Base-by-base conservation (phyloP, 2,888 invertebrate genomes). In the Electrophaes corylata region DNA sequence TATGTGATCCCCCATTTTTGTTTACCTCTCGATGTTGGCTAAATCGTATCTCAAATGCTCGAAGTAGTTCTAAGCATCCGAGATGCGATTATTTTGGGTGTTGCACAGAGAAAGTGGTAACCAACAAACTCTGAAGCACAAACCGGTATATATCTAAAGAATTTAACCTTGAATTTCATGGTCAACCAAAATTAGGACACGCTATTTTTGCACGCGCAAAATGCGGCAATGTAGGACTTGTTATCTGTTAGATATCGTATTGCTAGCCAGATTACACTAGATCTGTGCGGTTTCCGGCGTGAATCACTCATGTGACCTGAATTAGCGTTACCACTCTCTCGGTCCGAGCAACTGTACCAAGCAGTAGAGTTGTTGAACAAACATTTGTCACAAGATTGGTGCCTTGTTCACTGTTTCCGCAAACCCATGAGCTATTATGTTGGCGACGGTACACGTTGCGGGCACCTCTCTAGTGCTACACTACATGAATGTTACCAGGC, bases 401-500 rank as follows among this genome's bases (percentile, higher is more conserved):
- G 79, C 75, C 76, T 64, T 54, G 55, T 33, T 50, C 41, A 57
- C 47, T 64, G 60, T 62, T 46, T 57, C 58, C 50, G 63, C 57
- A 52, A 57, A 48, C 20, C 50, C 51, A 10, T 39, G 56, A 35
- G 16, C 45, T 41, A 12, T 18, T 12, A 44, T 46, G 46, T 51
- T 61, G 58, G 46, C 54, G 60, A 26, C 14, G 43, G 37, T 37
- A 39, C 39, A 18, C 59, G 62, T 23, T 45, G 45, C 53, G 44
- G 65, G 61, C 66, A 72, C 69, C 65, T 69, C 64, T 73, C 57
- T 48, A 33, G 57, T 52, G 73, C 71, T 66, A 71, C 68, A 74
- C 10, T 29, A n/a, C n/a, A n/a, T 79, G 76, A 82, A 83, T 81
- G 84, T 84, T 78, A 79, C 76, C 75, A 65, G 78, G 79, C 83